Evolutionary conservation across 1,140 invertebrate species (phyloP), one percentile per base, ranked within the genome.

Genomic region (Polypedilum vanderplanki): DNA sequence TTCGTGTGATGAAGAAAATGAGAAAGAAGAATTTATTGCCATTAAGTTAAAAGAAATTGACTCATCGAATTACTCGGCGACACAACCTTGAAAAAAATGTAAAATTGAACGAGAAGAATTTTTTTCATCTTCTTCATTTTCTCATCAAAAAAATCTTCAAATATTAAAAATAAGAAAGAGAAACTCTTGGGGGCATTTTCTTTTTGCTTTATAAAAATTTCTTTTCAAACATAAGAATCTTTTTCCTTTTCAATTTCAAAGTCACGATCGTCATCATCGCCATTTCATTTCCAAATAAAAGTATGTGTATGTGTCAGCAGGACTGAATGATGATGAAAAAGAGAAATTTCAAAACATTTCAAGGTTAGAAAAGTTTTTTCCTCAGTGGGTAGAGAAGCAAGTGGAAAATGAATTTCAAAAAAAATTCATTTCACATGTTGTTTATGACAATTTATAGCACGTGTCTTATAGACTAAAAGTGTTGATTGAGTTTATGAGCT

Each of bases 151-250:
- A 57, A 15, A 57, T 57, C 12, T n/a, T 12, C 12, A 57, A 57
- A 57, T 33, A 33, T 33, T 33, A 57, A 12, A 57, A 57, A 57
- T 57, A 57, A 15, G n/a, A 57, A 57, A 57, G 46, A 57, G 12
- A 57, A 57, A n/a, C 46, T n/a, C 46, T 57, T 57, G 46, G 12
- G 24, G 46, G 46, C 46, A 57, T n/a, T n/a, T 57, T 57, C 15
- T 57, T 1, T 57, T 15, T 57, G 9, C 12, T 57, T 12, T 57
- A n/a, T n/a, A n/a, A 12, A 57, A 57, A 57, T 57, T 57, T 57
- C 46, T n/a, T 12, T 57, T 57, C 46, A 57, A n/a, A 57, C 46
- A 57, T 57, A 57, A 57, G n/a, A 57, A 57, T 57, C n/a, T 57
- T 57, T 33, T 33, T 33, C 24, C 24, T 33, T 57, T 57, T 57